phyloP scores from a whole-genome alignment of 2,888 invertebrate genomes.

The Drosophila robusta region DNA sequence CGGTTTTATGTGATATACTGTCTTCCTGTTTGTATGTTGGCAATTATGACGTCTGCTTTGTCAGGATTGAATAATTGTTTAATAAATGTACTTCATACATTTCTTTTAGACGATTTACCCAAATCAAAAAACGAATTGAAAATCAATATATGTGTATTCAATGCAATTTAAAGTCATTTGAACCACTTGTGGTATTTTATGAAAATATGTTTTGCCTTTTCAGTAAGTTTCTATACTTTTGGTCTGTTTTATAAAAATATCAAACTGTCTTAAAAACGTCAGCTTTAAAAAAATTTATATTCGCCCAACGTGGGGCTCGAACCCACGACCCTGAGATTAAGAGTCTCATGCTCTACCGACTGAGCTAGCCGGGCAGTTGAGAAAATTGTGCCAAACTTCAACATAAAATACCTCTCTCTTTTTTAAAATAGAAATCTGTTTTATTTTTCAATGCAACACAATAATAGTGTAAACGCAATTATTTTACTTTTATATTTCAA shows the following conservation, averaged over 20 bases:
- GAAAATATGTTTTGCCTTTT: no score
- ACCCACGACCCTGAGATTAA: constrained; percentile 78
- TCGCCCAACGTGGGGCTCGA: constrained; percentile 81
- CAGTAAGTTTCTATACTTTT: no score
- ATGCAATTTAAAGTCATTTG: no score
- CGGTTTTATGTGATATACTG: no score
- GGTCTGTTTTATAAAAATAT: no score
- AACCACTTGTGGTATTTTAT: no score
- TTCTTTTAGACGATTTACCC: no score
- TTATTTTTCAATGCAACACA: neutral
- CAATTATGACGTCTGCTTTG: neutral
- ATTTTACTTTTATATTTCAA: neutral
- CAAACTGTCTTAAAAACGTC: no score
- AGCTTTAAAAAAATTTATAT: constrained; percentile 7
- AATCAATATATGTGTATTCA: no score
- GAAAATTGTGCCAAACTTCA: fast-evolving
- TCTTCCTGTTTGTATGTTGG: no score
- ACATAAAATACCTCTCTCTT: neutral
- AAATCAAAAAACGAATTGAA: no score
- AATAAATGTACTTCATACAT: no score
- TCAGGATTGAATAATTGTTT: neutral
- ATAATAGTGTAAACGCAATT: neutral
- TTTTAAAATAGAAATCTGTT: neutral
- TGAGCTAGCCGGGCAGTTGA: constrained; percentile 73
- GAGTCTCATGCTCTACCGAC: constrained; percentile 80